Evolutionary conservation across 2,888 invertebrate genomes (phyloP).

Genomic region (Mythimna impura): DNA sequence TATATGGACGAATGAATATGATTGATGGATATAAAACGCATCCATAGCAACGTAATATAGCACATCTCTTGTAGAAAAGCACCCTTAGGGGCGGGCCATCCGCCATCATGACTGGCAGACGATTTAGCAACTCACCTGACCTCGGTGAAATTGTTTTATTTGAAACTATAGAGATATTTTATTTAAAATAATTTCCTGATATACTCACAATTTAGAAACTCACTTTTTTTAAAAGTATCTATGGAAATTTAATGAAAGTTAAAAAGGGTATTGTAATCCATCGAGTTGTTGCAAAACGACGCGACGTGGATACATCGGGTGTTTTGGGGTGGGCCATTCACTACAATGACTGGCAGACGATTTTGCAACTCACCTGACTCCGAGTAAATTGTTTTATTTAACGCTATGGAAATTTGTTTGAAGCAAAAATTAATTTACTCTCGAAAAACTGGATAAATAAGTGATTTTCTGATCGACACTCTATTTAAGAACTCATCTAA

Average conservation of each 20-base stretch:
- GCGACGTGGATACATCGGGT: background rate
- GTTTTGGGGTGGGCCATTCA: conserved; percentile 3
- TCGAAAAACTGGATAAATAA: background rate
- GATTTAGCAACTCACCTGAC: conserved; percentile 20
- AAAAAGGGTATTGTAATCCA: no score
- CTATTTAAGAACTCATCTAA: background rate
- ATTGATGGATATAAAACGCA: no score
- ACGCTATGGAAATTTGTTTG: conserved; percentile 3
- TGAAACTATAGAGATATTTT: background rate
- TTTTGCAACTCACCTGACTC: conserved; percentile 17
- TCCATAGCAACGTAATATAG: no score
- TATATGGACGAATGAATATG: no score
- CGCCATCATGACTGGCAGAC: conserved; percentile 27
- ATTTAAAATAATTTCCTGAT: background rate
- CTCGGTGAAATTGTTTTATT: background rate
- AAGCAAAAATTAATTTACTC: background rate
- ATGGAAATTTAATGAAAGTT: background rate
- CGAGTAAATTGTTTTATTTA: conserved; percentile 4
- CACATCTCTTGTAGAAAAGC: no score
- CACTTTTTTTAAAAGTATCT: background rate
- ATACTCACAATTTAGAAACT: background rate
- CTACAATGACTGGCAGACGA: conserved; percentile 26
- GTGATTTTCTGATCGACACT: background rate
- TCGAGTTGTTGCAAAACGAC: no score
- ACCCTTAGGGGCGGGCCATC: background rate